Evolutionary conservation across 2,113 vertebrate genomes (phyloP).

Genomic region (Mola mola): DNA sequence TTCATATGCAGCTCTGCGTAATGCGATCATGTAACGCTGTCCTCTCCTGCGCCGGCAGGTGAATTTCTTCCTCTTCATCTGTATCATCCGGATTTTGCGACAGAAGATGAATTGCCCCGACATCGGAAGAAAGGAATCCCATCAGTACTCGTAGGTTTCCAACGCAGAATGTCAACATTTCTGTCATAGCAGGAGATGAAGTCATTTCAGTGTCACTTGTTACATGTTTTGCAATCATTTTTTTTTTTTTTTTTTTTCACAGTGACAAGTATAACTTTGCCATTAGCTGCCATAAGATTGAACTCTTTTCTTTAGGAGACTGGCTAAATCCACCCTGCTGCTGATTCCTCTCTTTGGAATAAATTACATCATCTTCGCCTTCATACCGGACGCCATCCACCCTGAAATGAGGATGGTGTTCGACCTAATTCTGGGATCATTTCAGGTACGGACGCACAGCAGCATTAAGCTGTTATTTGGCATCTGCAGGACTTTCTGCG

Average conservation of each 20-base stretch:
- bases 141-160: constrained; percentile 91
- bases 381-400: constrained; percentile 88
- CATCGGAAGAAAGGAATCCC: constrained; percentile 89
- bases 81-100: constrained; percentile 93
- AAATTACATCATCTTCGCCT: constrained; percentile 94
- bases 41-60: constrained; percentile 76
- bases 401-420: constrained; percentile 87
- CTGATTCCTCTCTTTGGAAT: constrained; percentile 96
- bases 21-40: constrained; percentile 12
- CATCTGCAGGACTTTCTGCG: not conserved
- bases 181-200: not conserved
- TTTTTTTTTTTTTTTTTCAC: not conserved
- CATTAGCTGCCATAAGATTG: no score
- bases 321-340: constrained; percentile 95
- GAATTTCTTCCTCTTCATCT: constrained; percentile 93
- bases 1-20: not conserved
- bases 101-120: constrained; percentile 96
- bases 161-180: not conserved
- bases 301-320: constrained; percentile 84
- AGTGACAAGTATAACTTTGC: no score
- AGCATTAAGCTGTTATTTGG: not conserved
- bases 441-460: constrained; percentile 90
- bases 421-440: constrained; percentile 92
- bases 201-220: no score
- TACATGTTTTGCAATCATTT: not conserved